Percentiles rank a stretch among this genome's conserved stretches.
These are phyloP conservation scores for Cantharis rufa DNA, from an alignment of 2,888 invertebrate genomes.

Conservation along the genomic window DNA sequence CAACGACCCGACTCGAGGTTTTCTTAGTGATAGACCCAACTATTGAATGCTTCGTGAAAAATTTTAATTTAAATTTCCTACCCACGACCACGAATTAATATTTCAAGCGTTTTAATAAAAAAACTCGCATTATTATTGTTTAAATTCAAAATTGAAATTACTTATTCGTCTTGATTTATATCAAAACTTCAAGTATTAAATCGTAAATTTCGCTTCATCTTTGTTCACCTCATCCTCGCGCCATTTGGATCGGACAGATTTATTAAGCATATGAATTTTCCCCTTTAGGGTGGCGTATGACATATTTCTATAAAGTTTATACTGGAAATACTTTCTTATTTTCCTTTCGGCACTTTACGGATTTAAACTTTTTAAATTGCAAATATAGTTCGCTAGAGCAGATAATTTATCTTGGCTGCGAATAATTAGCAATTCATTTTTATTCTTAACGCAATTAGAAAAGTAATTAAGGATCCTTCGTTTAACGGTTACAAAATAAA, in stretches of 20 bases:
- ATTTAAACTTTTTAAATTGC: background rate
- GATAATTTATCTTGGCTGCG: background rate
- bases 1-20: background rate
- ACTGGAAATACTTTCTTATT: conserved; percentile 3
- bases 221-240: conserved; percentile 35
- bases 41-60: background rate
- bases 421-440: background rate
- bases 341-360: background rate
- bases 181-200: conserved; percentile 29
- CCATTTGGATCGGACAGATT: conserved; percentile 46
- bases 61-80: background rate
- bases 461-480: background rate
- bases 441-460: background rate
- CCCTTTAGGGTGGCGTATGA: conserved; percentile 29
- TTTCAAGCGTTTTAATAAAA: background rate
- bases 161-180: conserved; percentile 31
- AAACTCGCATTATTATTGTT: background rate
- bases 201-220: conserved; percentile 38
- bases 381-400: background rate
- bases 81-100: background rate
- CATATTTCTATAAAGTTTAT: conserved; percentile 29
- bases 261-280: conserved; percentile 44
- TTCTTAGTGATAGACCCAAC: background rate
- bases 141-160: background rate
- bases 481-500: background rate